Base-by-base conservation (phyloP, 1,140 invertebrate species). In the Cotesia glomerata region DNA sequence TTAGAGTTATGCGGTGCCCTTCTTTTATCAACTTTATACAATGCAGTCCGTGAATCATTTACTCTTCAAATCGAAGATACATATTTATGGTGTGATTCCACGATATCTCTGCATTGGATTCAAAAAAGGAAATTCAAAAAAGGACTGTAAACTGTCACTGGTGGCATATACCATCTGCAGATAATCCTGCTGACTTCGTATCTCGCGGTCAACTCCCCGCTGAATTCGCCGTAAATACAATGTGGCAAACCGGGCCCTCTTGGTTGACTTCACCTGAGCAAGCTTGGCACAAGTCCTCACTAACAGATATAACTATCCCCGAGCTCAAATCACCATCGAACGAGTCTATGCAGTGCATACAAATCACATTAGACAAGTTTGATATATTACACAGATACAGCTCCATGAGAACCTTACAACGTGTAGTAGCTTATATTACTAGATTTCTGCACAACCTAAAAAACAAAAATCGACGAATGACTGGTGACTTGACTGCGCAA, bases 1-100 rank as follows among this genome's bases (percentile, higher is more conserved):
- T 39, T 74, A 0, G 75, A 76, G 26, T 16, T 76, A 4, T 74
- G 69, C 39, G 72, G 69, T 1, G 75, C 75, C 3, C 5, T 58
- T 7, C 8, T 64, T 13, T n/a, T n/a, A n/a, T n/a, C n/a, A n/a
- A n/a, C n/a, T n/a, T n/a, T n/a, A n/a, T n/a, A n/a, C n/a, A n/a
- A 45, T 72, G 4, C 11, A 54, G 5, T 39, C 36, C 8, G 16
- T 74, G 7, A 56, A 39, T 54, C 61, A 1, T 45, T 67, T 3
- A 13, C 36, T 35, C 3, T 56, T 9, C 9, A 51, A 34, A 56
- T 56, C 0, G 0, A 9, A 14, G 35, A 68, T 9, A 8, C 14
- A 1, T 32, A 52, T 1, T 5, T 56, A 4, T 68, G 65, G 65
- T 56, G 18, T 3, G 65, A 68, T 16, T 56, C 65, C 0, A 68